phyloP scores from a whole-genome alignment of 2,888 invertebrate genomes.

The Gibbula magus region DNA sequence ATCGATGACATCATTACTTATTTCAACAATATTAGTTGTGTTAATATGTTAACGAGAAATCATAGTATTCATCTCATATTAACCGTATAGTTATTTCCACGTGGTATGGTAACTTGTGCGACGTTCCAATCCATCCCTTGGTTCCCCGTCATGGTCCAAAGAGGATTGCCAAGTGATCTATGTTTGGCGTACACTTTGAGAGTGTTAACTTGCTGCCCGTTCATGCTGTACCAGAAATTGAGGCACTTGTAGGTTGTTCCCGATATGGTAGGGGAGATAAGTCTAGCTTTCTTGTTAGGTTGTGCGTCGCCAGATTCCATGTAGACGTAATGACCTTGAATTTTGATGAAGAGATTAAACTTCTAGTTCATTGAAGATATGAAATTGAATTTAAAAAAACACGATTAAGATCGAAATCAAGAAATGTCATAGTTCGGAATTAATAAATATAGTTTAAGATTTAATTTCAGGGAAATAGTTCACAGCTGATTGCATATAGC shows the following conservation, averaged over 20 bases:
- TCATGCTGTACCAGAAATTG: constrained; percentile 67
- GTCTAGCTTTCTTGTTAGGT: constrained; percentile 48
- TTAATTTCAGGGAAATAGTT: too few relatives aligned
- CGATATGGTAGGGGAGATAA: constrained; percentile 50
- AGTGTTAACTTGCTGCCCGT: constrained; percentile 55
- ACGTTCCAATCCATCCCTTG: constrained; percentile 55
- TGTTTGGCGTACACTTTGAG: constrained; percentile 50
- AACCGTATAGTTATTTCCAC: constrained; percentile 29
- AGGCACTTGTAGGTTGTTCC: constrained; percentile 51
- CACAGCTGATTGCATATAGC: too few relatives aligned
- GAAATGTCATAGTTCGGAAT: too few relatives aligned
- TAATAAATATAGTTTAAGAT: too few relatives aligned
- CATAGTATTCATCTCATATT: neutral
- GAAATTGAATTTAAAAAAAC: too few relatives aligned
- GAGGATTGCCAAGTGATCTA: constrained; percentile 24
- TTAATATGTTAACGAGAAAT: neutral
- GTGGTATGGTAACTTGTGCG: constrained; percentile 49
- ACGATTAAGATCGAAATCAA: too few relatives aligned
- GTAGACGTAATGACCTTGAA: constrained; percentile 76
- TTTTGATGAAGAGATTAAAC: neutral
- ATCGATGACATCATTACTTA: neutral
- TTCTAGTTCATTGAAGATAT: too few relatives aligned
- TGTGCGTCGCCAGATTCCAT: constrained; percentile 77
- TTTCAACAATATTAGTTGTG: neutral
- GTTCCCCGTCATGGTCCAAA: constrained; percentile 47